These are phyloP conservation scores for Linyphia triangularis DNA, from an alignment of 2,888 invertebrate species.

Conservation along the genomic window DNA sequence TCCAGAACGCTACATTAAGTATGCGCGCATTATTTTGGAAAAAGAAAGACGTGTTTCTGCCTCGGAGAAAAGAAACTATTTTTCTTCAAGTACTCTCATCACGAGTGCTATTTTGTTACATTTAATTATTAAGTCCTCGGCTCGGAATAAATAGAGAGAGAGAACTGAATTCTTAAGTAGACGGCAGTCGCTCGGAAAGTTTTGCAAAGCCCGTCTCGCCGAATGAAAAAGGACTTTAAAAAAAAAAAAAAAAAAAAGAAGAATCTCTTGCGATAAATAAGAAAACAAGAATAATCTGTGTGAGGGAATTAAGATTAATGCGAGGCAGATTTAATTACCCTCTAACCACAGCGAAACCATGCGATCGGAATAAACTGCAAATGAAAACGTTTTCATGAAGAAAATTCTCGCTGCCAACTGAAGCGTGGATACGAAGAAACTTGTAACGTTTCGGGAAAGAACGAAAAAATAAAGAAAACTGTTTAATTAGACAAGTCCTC, in stretches of 20 bases:
- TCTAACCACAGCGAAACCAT: conserved; percentile 1
- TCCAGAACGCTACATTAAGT: too few species aligned
- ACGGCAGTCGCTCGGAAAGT: neutral
- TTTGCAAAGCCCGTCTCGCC: neutral
- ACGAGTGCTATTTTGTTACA: too few species aligned
- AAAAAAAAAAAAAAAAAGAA: neutral
- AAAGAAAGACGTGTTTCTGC: too few species aligned
- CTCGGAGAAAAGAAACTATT: too few species aligned
- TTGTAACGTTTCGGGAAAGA: neutral
- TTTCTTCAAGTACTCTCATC: too few species aligned
- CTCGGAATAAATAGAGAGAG: too few species aligned
- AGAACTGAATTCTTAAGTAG: conserved; percentile 13
- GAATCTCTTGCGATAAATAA: too few species aligned
- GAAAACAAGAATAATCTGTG: conserved; percentile 26
- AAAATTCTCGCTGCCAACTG: conserved; percentile 20
- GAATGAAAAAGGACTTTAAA: neutral
- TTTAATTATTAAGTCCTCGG: too few species aligned
- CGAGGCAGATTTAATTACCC: conserved; percentile 27
- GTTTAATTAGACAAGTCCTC: conserved; percentile 42
- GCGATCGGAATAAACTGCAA: conserved; percentile 2
- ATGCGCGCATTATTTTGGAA: too few species aligned
- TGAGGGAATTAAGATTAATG: conserved; percentile 37
- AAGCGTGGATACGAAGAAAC: neutral
- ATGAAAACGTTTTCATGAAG: conserved; percentile 35
- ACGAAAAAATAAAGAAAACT: too few species aligned